Base-by-base conservation (phyloP, 2,888 invertebrate species). In the Xanthorhoe spadicearia region DNA sequence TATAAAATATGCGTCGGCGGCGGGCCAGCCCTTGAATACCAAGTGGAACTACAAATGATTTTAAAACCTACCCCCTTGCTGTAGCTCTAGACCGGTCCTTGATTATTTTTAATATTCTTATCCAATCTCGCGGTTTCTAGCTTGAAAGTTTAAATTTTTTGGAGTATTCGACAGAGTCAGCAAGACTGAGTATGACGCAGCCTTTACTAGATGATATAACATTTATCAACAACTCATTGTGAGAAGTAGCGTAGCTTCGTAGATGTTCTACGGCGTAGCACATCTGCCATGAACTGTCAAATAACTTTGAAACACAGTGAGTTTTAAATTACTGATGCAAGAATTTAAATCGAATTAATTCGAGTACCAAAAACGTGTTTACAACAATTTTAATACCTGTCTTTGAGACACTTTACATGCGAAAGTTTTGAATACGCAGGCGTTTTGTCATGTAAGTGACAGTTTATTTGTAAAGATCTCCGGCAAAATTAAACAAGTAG, bases 31-130 rank as follows among this genome's bases (percentile, higher is more conserved):
- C 71, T 78, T 83, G 91, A 84, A 92, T 92, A 89, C 89, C 81
- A 90, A 91, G 84, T 85, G 82, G 79, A 76, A 83, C 83, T 83
- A 83, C 84, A 89, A 90, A 90, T 87, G 80, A 89, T 87, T 88
- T 82, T 82, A 85, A 86, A 86, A 82, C 78, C 77, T 74, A 76
- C 75, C 74, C 51, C 51, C 35, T 59, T 32, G 32, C 55, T n/a
- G 23, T 32, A 55, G 63, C 55, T 49, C 15, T 7, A 59, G 59
- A 53, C 56, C 1, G 28, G 55, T 48, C 23, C 28, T 50, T 50
- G 23, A 32, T 54, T 62, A 51, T 61, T 64, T 66, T 67, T 67
- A 66, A 64, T 64, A 62, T 67, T 67, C 60, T 68, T 19, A 58
- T 49, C 61, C 57, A 61, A 68, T 61, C 23, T 64, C 10, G 35